Base-by-base conservation (phyloP, 2,113 vertebrate species). In the Megaleporinus macrocephalus region DNA sequence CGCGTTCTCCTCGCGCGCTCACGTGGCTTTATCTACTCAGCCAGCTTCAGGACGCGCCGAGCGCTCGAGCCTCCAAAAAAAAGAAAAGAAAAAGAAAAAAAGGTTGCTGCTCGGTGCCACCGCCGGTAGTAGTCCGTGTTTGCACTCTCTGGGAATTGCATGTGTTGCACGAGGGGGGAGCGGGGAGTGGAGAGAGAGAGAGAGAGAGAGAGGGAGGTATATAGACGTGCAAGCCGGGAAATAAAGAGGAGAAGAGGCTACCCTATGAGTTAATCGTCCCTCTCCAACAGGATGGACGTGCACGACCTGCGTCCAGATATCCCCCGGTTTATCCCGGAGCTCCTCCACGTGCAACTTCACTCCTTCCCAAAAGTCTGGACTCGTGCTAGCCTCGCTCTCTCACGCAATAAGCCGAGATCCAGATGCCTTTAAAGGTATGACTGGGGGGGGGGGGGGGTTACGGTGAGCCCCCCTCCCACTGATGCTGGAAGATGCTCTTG, bases 241-340 rank as follows among this genome's bases (percentile, higher is more conserved):
- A 92, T 89, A 91, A 92, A 90, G n/a, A n/a, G 89, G 78, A 92
- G 93, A 95, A 97, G 89, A 93, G 93, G 93, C 88, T 96, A 96
- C 95, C 95, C 95, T 93, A 91, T 94, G 87, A 96, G 95, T 97
- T 95, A 94, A 91, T 95, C 92, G 95, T 22, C 49, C 49, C 94
- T 96, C 91, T 92, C 93, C 95, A 91, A 95, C 95, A 95, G 96
- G 96, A 96, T 95, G 97, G 96, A 96, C 97, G 95, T 95, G 96
- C 94, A 94, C 96, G 95, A 95, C 96, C 96, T 95, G 49, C 14
- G 15, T 51, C 16, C 47, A 2, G 9, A 3, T 51, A 51, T 18
- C 13, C 87, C 88, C 90, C 92, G 82, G 88, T 3, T 30, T 22
- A 24, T 44, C 24, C 36, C 4, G 12, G 3, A 47, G 14, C 16